Evolutionary conservation across 2,113 vertebrate genomes (phyloP).

Genomic region (Cnemophilus loriae): DNA sequence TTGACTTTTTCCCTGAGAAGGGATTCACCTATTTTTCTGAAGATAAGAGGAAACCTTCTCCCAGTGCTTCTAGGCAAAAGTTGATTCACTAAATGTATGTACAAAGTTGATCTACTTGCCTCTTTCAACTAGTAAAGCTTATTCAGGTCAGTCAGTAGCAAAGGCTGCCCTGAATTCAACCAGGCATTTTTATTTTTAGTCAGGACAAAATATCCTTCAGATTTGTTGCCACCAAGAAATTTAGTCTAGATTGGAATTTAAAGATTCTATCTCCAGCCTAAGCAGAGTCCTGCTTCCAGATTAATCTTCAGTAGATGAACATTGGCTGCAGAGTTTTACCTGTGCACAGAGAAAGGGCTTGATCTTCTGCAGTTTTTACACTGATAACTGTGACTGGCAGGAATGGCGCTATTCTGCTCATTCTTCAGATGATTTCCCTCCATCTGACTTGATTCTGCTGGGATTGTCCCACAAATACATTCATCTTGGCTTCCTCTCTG

Average conservation of each 20-base stretch:
- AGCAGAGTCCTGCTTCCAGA: not conserved
- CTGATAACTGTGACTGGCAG: not conserved
- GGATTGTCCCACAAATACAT: not conserved
- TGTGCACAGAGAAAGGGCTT: not conserved
- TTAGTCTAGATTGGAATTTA: not conserved
- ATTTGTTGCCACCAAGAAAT: not conserved
- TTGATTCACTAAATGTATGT: not conserved
- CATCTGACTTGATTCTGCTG: not conserved
- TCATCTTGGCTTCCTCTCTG: not conserved
- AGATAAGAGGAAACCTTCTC: not conserved
- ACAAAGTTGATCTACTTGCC: not conserved
- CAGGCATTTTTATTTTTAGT: not conserved
- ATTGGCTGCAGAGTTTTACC: not conserved
- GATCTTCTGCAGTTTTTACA: not conserved
- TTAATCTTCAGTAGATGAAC: not conserved
- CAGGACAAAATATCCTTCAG: not conserved
- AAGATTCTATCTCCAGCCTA: not conserved
- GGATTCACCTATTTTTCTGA: not conserved
- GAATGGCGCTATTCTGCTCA: not conserved
- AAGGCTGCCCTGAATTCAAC: not conserved
- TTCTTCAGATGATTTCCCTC: not conserved
- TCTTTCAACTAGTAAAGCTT: not conserved
- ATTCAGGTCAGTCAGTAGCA: not conserved
- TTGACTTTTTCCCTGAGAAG: not conserved
- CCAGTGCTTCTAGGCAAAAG: not conserved